Evolutionary conservation across 2,888 invertebrate genomes (phyloP).

Genomic region (Tyria jacobaeae): DNA sequence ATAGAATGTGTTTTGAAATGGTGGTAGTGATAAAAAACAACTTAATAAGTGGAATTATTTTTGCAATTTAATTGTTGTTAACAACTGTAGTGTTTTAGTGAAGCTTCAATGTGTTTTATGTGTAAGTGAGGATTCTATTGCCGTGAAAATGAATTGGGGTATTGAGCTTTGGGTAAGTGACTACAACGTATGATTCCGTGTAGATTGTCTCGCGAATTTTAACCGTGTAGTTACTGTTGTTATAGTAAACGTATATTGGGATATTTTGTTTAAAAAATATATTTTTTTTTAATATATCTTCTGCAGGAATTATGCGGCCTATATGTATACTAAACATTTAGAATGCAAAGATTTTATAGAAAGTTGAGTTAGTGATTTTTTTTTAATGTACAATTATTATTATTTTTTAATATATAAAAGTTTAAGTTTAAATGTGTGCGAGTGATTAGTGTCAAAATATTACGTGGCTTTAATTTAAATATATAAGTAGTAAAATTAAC

Average conservation of each 20-base stretch:
- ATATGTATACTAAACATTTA: background rate
- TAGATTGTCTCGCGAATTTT: constrained; percentile 45
- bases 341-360: constrained; percentile 11
- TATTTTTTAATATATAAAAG: background rate
- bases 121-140: constrained; percentile 77
- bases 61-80: constrained; percentile 59
- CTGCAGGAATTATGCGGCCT: background rate
- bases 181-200: constrained; percentile 49
- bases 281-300: constrained; percentile 1
- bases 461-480: background rate
- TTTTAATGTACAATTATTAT: background rate
- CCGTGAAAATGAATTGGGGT: constrained; percentile 89
- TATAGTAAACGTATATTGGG: constrained; percentile 24
- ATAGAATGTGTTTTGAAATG: constrained; percentile 80
- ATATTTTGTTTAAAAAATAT: constrained; percentile 5
- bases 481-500: constrained; percentile 1
- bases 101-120: constrained; percentile 81
- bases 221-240: constrained; percentile 46
- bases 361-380: constrained; percentile 11
- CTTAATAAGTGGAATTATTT: constrained; percentile 68
- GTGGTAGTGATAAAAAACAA: constrained; percentile 78
- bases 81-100: constrained; percentile 70
- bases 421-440: background rate
- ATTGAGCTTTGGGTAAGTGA: constrained; percentile 89
- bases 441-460: background rate